Evolutionary conservation across 1,140 invertebrate genomes (phyloP).

Genomic region (Thereuonema tuberculata): DNA sequence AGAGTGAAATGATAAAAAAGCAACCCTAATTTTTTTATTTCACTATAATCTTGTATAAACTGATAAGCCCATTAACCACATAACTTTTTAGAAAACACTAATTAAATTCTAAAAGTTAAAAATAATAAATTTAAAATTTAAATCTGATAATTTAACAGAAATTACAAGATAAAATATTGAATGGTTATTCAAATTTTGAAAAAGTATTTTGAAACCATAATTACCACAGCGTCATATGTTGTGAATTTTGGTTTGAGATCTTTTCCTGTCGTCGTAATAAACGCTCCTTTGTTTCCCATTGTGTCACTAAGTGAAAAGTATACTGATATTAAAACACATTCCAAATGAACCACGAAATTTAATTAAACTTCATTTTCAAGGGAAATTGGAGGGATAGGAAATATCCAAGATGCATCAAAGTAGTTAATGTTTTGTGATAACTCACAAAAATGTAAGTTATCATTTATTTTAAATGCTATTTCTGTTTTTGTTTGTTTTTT

Average conservation of each 20-base stretch:
- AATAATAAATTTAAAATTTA: background rate
- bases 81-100: background rate
- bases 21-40: background rate
- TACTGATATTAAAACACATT: background rate
- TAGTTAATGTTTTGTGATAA: background rate
- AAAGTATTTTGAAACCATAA: no score
- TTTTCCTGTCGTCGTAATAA: conserved; percentile 86
- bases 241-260: conserved; percentile 80
- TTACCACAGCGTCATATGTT: conserved; percentile 84
- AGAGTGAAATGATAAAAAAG: background rate
- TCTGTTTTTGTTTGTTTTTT: no score
- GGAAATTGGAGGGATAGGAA: background rate
- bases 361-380: background rate
- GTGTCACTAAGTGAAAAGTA: conserved; percentile 69
- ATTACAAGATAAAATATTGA: no score
- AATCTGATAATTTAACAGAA: background rate
- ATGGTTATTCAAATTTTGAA: no score
- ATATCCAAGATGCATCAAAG: background rate
- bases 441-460: background rate
- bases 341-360: no score
- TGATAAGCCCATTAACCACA: background rate
- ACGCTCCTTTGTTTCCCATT: conserved; percentile 96
- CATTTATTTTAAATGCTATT: no score
- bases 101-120: background rate
- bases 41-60: background rate